These are phyloP conservation scores for Drosophila emarginata DNA, from an alignment of 2,888 invertebrate species.

Conservation along the genomic window DNA sequence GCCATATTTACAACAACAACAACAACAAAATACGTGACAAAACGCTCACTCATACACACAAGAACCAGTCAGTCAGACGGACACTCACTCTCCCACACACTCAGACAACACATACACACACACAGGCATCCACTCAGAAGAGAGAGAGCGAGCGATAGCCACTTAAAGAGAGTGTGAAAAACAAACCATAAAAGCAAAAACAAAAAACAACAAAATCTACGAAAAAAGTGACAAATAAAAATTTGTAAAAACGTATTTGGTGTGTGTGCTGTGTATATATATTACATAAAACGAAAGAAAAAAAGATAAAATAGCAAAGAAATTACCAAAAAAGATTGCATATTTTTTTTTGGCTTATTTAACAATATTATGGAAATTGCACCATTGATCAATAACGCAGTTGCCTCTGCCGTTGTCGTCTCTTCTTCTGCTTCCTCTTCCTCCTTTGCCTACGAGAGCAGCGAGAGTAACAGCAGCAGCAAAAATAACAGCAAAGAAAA, in stretches of 20 bases:
- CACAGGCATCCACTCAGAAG: neutral
- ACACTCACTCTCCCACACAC: conserved; percentile 14
- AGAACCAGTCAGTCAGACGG: conserved; percentile 22
- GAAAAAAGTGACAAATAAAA: conserved; percentile 5
- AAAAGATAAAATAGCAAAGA: conserved; percentile 54
- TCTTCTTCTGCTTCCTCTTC: conserved; percentile 17
- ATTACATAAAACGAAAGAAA: conserved; percentile 22
- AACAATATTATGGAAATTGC: conserved; percentile 71
- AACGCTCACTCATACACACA: conserved; percentile 38
- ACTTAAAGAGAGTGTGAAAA: neutral
- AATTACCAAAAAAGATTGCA: conserved; percentile 51
- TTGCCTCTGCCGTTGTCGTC: conserved; percentile 50
- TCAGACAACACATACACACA: neutral
- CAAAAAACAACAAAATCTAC: neutral
- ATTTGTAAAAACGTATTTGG: conserved; percentile 6
- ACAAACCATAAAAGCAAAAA: conserved; percentile 3
- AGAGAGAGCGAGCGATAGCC: neutral
- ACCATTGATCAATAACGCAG: conserved; percentile 62
- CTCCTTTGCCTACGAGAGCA: conserved; percentile 12
- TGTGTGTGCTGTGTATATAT: neutral
- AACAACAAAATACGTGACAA: conserved; percentile 63
- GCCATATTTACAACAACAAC: conserved; percentile 66
- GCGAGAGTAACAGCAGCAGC: conserved; percentile 36
- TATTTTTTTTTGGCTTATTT: conserved; percentile 56
- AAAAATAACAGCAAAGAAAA: conserved; percentile 47